Evolutionary conservation across 2,113 vertebrate species (phyloP).

Genomic region (Halichoerus grypus): DNA sequence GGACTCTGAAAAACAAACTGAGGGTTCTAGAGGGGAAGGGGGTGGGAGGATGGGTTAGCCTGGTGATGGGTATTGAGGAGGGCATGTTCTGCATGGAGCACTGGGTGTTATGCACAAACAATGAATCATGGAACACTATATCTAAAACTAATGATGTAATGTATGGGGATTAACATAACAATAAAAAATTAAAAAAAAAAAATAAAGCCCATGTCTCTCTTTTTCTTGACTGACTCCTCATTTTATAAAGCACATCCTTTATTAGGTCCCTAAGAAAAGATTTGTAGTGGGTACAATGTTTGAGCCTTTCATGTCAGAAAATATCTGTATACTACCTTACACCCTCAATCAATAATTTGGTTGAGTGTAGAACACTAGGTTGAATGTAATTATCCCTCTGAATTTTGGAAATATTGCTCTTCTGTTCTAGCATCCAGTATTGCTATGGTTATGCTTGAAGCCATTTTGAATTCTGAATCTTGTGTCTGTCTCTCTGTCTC

Average conservation of each 20-base stretch:
- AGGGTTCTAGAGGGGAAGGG: too few relatives aligned
- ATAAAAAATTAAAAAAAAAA: too few relatives aligned
- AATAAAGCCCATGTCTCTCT: neutral
- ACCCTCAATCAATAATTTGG: neutral
- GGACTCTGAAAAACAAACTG: too few relatives aligned
- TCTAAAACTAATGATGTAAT: too few relatives aligned
- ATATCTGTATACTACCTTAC: neutral
- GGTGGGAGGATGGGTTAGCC: too few relatives aligned
- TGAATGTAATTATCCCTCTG: neutral
- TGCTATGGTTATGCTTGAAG: neutral
- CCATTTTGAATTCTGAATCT: neutral
- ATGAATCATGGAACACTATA: too few relatives aligned
- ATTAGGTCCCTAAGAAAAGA: conserved; percentile 1
- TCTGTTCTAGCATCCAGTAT: neutral
- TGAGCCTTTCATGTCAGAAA: neutral
- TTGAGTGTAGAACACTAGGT: neutral
- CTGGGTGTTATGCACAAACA: too few relatives aligned
- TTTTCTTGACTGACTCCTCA: neutral
- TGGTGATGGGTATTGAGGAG: too few relatives aligned
- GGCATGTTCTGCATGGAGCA: too few relatives aligned
- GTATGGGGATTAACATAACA: too few relatives aligned
- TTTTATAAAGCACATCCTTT: conserved; percentile 11
- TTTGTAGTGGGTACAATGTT: neutral
- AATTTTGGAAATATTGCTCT: neutral
- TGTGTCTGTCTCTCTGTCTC: neutral